Evolutionary conservation across 2,888 invertebrate species (phyloP).

Genomic region (Caradrina clavipalpis): DNA sequence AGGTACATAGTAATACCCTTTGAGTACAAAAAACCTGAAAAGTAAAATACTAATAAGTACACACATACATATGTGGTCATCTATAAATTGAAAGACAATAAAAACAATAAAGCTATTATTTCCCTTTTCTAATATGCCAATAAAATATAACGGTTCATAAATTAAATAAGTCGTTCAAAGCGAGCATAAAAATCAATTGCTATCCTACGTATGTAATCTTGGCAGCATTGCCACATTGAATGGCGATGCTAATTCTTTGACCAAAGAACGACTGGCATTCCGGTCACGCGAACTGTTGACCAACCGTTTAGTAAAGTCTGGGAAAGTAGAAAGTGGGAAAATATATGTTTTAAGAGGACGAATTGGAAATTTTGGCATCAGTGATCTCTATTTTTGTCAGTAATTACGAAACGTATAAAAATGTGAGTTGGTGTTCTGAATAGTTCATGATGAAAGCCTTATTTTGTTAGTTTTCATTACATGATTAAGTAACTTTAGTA

Average conservation of each 20-base stretch:
- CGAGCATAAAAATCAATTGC: slow-evolving; percentile 41
- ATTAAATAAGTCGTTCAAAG: background rate
- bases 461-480: too few relatives aligned
- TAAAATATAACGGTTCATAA: background rate
- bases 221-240: slow-evolving; percentile 31
- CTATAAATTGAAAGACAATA: background rate
- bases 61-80: background rate
- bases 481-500: too few relatives aligned
- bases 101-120: background rate
- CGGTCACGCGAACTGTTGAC: slow-evolving; percentile 47
- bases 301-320: slow-evolving; percentile 20
- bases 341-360: too few relatives aligned
- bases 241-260: slow-evolving; percentile 52
- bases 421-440: too few relatives aligned
- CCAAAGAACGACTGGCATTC: slow-evolving; percentile 28
- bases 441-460: too few relatives aligned
- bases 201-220: slow-evolving; percentile 33
- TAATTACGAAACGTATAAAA: too few relatives aligned
- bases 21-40: too few relatives aligned
- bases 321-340: slow-evolving; percentile 2
- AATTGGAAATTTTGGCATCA: too few relatives aligned
- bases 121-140: background rate
- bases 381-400: too few relatives aligned
- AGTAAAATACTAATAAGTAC: too few relatives aligned
- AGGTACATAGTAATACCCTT: too few relatives aligned